Base-by-base conservation (phyloP, 1,140 invertebrate genomes). In the Ylistrum balloti region DNA sequence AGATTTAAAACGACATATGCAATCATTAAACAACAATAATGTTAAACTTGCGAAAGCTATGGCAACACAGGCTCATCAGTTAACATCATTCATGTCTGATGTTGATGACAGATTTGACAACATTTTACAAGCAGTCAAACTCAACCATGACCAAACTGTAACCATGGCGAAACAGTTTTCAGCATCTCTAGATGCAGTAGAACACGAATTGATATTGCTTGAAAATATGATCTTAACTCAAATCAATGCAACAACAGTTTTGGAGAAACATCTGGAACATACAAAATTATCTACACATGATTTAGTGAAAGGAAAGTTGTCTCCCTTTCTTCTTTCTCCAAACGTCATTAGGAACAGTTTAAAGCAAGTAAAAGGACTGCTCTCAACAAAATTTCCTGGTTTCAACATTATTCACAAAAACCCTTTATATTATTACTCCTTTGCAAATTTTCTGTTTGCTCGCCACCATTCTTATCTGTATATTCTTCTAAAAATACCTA, bases 31-130 rank as follows among this genome's bases (percentile, higher is more conserved):
- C 32, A 32, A 33, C 20, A 85, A 90, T 34, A 88, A 88, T 88
- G 45, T 17, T 33, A 88, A 90, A 38, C 56, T 33, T n/a, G n/a
- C n/a, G n/a, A n/a, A n/a, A n/a, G n/a, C n/a, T n/a, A n/a, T n/a
- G n/a, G n/a, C n/a, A n/a, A 9, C 33, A 20, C 85, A 90, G 33
- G 85, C 45, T 13, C 28, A 90, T 0, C 89, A 90, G 2, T 45
- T 90, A 2, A 86, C 89, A 45, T 87, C 41, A 2, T 88, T 88
- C 32, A 85, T 88, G 0, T 85, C 45, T 7, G 85, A 13, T 11
- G 22, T 86, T 10, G 45, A 90, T 33, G 33, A 90, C 56, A 48
- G 89, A 34, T 88, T 90, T 32, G n/a, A 90, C 22, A 90, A 90
- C 35, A n/a, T 87, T 33, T 34, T 88, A 13, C 0, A 15, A 1